phyloP scores from a whole-genome alignment of 2,797 vertebrate species.

The Lateolabrax maculatus region DNA sequence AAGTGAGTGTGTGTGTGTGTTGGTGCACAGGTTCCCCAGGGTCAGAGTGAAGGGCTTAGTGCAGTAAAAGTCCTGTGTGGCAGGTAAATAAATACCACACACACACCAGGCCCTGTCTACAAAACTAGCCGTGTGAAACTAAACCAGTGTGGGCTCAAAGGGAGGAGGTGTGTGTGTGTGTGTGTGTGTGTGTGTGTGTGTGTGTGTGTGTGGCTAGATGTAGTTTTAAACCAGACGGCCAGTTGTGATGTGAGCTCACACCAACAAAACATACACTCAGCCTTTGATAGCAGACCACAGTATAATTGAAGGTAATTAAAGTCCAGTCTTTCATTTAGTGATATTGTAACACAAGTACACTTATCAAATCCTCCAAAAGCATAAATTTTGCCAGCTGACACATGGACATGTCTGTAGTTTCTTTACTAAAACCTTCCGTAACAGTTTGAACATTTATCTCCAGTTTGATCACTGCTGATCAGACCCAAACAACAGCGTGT shows the following conservation, averaged over 20 bases:
- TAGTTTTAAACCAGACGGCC: slow-evolving; percentile 35
- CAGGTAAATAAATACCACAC: slow-evolving; percentile 72
- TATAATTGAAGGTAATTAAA: slow-evolving; percentile 66
- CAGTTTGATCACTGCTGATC: neutral
- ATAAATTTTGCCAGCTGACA: slow-evolving; percentile 11
- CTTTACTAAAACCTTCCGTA: neutral
- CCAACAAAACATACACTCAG: slow-evolving; percentile 19
- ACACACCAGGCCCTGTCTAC: slow-evolving; percentile 64
- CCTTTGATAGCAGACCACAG: slow-evolving; percentile 33
- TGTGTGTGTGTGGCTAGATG: slow-evolving; percentile 23
- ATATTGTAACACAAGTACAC: slow-evolving; percentile 3
- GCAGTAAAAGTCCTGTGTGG: slow-evolving; percentile 58
- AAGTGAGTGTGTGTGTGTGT: slow-evolving; percentile 8
- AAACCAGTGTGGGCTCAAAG: slow-evolving; percentile 38
- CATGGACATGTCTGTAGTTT: neutral
- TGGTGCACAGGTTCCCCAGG: slow-evolving; percentile 63
- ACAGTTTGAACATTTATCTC: no score
- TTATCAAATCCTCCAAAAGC: slow-evolving; percentile 26
- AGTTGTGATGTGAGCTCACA: slow-evolving; percentile 34
- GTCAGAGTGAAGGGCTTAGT: slow-evolving; percentile 56
- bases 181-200: slow-evolving; percentile 10
- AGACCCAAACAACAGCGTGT: neutral
- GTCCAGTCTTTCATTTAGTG: slow-evolving; percentile 32
- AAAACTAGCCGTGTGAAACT: slow-evolving; percentile 74
- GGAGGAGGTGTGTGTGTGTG: slow-evolving; percentile 13